phyloP scores from a whole-genome alignment of 37 sponge, comb jelly and placozoan genomes.

The Chondrilla cf. caribensis region DNA sequence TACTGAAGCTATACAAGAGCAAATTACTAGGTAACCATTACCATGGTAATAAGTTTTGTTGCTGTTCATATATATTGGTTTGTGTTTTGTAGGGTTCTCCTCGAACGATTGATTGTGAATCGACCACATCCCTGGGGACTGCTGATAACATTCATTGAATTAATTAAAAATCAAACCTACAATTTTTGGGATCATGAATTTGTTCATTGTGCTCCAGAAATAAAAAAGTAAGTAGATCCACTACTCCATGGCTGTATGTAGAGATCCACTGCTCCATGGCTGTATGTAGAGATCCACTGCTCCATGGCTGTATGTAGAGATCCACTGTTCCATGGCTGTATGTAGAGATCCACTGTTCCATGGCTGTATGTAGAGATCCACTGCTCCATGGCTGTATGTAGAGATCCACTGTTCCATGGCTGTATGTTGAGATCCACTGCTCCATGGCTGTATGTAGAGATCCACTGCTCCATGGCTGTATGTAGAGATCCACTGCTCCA shows the following conservation, averaged over 20 bases:
- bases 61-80: background rate
- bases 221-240: conserved; percentile 80
- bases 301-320: too few species aligned
- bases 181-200: conserved; percentile 99
- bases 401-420: too few species aligned
- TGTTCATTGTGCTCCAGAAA: conserved; percentile 99
- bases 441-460: too few species aligned
- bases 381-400: too few species aligned
- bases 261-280: background rate
- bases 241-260: background rate
- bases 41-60: background rate
- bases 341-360: too few species aligned
- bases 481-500: too few species aligned
- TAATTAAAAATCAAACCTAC: conserved; percentile 93
- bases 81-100: conserved; percentile 66
- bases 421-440: too few species aligned
- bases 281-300: too few species aligned
- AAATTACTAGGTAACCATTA: conserved; percentile 81
- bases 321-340: too few species aligned
- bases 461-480: too few species aligned
- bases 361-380: too few species aligned
- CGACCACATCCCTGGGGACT: conserved; percentile 99
- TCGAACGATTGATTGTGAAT: conserved; percentile 96
- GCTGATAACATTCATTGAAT: conserved; percentile 99
- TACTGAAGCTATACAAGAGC: conserved; percentile 95